These are phyloP conservation scores for Gouania willdenowi DNA, from an alignment of 2,797 vertebrate genomes.

Conservation along the genomic window DNA sequence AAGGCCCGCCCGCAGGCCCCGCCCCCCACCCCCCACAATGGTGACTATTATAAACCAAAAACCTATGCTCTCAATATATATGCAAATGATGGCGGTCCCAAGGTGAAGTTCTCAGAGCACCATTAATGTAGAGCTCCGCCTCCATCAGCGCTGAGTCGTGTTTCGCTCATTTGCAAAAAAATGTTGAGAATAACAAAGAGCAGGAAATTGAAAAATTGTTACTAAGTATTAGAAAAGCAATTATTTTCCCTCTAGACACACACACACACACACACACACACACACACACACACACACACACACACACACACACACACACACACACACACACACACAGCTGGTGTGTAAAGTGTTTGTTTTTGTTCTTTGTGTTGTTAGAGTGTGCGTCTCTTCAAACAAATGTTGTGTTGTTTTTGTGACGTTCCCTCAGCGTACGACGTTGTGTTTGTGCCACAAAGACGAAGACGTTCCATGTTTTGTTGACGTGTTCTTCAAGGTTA, in stretches of 20 bases:
- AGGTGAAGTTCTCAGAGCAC: slow-evolving; percentile 76
- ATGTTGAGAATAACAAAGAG: slow-evolving; percentile 77
- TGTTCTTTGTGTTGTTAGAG: no score
- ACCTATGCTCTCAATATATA: slow-evolving; percentile 91
- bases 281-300: no score
- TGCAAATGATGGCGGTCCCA: slow-evolving; percentile 83
- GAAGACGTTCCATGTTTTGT: no score
- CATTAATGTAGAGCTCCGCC: slow-evolving; percentile 60
- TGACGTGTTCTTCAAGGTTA: no score
- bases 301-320: no score
- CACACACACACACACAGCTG: slow-evolving; percentile 13
- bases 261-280: no score
- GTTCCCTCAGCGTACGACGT: no score
- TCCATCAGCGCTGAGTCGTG: no score
- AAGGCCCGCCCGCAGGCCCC: slow-evolving; percentile 69
- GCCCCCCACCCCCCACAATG: slow-evolving; percentile 62
- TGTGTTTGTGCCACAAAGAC: no score
- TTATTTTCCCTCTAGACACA: slow-evolving; percentile 78
- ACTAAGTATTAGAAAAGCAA: slow-evolving; percentile 79
- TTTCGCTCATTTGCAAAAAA: slow-evolving; percentile 81
- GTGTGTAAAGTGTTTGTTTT: no score
- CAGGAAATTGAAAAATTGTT: slow-evolving; percentile 82
- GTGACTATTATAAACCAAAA: slow-evolving; percentile 83
- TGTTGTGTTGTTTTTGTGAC: no score
- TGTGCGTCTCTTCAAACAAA: no score